phyloP scores from a whole-genome alignment of 2,888 invertebrate genomes.

The Luperina testacea region DNA sequence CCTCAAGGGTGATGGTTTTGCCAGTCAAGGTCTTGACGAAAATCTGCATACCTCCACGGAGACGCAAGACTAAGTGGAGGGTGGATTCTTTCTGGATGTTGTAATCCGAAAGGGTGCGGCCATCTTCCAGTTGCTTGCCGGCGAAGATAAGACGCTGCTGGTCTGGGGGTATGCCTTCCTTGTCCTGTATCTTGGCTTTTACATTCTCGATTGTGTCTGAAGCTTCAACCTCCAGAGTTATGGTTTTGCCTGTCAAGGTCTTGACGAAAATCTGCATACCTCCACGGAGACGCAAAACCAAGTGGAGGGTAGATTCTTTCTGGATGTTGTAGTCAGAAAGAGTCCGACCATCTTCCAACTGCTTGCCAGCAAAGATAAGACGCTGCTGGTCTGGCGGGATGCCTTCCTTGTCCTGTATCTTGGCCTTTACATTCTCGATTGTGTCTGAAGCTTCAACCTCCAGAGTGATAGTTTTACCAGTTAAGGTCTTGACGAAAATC shows the following conservation, averaged over 20 bases:
- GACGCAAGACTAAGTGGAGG: slow-evolving; percentile 70
- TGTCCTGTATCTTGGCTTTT: slow-evolving; percentile 75
- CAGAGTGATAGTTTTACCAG: too few species aligned
- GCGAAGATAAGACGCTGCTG: slow-evolving; percentile 74
- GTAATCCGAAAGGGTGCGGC: slow-evolving; percentile 72
- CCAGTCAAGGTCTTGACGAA: slow-evolving; percentile 75
- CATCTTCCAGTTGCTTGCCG: slow-evolving; percentile 74
- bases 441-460: too few species aligned
- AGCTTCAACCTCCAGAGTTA: slow-evolving; percentile 71
- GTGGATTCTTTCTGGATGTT: slow-evolving; percentile 76
- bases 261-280: slow-evolving; percentile 78
- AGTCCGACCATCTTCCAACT: too few species aligned
- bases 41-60: slow-evolving; percentile 75
- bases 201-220: slow-evolving; percentile 45
- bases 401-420: too few species aligned
- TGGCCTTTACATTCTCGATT: too few species aligned
- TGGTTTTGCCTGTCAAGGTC: slow-evolving; percentile 73
- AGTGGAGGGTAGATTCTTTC: not conserved
- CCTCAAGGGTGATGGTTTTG: slow-evolving; percentile 73
- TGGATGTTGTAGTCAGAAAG: too few species aligned
- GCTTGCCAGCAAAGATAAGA: too few species aligned
- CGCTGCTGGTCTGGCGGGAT: too few species aligned
- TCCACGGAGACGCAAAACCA: slow-evolving; percentile 71
- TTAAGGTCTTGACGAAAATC: too few species aligned
- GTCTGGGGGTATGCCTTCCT: slow-evolving; percentile 75